Percentiles rank a stretch among this genome's conserved stretches.
Evolutionary conservation across 2,113 vertebrate genomes (phyloP).

Genomic region (Perognathus longimembris): DNA sequence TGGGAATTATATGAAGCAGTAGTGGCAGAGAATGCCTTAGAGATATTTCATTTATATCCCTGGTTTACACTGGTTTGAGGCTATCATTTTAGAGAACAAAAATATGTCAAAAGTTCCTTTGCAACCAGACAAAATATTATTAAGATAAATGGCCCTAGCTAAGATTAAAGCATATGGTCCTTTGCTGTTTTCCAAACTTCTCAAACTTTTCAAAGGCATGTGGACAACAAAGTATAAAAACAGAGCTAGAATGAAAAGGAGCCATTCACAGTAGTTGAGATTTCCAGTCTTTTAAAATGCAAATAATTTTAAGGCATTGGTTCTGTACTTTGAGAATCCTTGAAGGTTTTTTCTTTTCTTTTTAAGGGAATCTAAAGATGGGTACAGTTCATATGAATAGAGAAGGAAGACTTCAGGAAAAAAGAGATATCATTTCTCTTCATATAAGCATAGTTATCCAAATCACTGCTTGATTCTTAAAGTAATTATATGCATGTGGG

Average conservation of each 20-base stretch:
- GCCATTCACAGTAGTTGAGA: constrained; percentile 52
- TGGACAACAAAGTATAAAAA: constrained; percentile 52
- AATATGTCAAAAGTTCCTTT: constrained; percentile 61
- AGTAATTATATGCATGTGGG: background rate
- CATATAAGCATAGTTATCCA: background rate
- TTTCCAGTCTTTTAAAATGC: constrained; percentile 46
- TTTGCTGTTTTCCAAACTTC: constrained; percentile 56
- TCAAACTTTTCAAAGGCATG: constrained; percentile 60
- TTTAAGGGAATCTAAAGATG: background rate
- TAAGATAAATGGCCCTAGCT: constrained; percentile 48
- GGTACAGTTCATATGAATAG: background rate
- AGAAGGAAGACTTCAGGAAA: constrained; percentile 6
- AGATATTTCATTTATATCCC: background rate
- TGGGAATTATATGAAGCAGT: background rate
- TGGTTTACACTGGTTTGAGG: constrained; percentile 34
- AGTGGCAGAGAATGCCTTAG: background rate
- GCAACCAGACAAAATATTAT: constrained; percentile 54
- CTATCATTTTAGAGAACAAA: constrained; percentile 51
- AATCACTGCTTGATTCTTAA: background rate
- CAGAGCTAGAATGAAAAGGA: constrained; percentile 28
- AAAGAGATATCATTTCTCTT: background rate
- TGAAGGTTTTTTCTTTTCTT: background rate
- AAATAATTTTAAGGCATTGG: constrained; percentile 33
- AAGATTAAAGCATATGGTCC: constrained; percentile 36
- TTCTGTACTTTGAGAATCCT: constrained; percentile 33